Evolutionary conservation across 1,140 invertebrate genomes (phyloP), one percentile per base, ranked within the genome.

Genomic region (Drosophila littoralis): DNA sequence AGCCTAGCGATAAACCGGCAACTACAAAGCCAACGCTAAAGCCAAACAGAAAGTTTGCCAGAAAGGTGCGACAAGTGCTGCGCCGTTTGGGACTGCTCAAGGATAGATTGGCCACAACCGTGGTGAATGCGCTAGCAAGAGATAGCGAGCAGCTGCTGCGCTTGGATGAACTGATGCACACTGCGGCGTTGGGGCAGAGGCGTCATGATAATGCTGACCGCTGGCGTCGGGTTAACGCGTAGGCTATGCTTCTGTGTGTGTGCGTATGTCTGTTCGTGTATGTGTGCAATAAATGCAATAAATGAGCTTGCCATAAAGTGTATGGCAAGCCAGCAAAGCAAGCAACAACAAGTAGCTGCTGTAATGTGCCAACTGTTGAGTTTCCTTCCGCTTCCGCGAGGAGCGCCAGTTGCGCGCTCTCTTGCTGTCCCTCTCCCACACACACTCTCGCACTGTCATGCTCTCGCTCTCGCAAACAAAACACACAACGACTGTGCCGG

Each of bases 331-430:
- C 28, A 59, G 22, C 32, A 42, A 77, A 75, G 42, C 45, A 57
- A 59, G 68, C 58, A 78, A 68, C 74, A 81, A 77, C 57, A 73
- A 80, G 77, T 79, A 80, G 77, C 77, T 72, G 42, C 28, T 12
- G 35, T 82, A 77, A 88, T 88, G 84, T 88, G 84, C 83, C 83
- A 88, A 88, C 83, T 88, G 83, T 88, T 88, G 83, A 88, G 83
- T 88, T 89, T 88, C 79, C 84, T 88, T 80, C 83, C 83, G 83
- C 73, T 76, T 86, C 78, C 82, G 79, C 64, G 35, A 57, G 15
- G 35, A 57, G 15, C 33, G 22, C 28, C 32, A 36, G 22, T 35
- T 28, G 9, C 8, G 8, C 28, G n/a, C 40, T n/a, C 57, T 42
- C 43, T 13, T 13, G 2, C 13, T 3, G n/a, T 32, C 60, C 13